These are phyloP conservation scores for Sebastes minor DNA, from an alignment of 2,797 vertebrate species.

Conservation along the genomic window DNA sequence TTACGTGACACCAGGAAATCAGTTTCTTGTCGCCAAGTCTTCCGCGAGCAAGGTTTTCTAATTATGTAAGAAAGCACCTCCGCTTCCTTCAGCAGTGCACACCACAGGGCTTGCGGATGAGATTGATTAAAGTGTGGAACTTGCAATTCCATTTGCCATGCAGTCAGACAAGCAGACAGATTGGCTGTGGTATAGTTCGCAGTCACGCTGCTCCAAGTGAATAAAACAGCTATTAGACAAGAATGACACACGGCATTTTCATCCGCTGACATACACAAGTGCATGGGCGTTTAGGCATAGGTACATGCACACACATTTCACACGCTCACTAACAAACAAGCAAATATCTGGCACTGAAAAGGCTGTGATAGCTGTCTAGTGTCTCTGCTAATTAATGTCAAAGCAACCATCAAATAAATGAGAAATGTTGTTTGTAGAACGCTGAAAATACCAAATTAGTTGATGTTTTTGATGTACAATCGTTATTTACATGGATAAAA, in stretches of 20 bases:
- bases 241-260: slow-evolving; percentile 40
- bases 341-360: slow-evolving; percentile 18
- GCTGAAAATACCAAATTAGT: slow-evolving; percentile 47
- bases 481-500: slow-evolving; percentile 31
- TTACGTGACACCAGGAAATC: slow-evolving; percentile 70
- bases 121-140: slow-evolving; percentile 71
- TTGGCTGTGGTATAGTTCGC: slow-evolving; percentile 49
- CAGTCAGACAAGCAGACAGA: slow-evolving; percentile 56
- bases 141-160: slow-evolving; percentile 55
- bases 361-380: not conserved
- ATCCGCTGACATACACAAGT: slow-evolving; percentile 29
- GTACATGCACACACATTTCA: not conserved
- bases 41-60: slow-evolving; percentile 61
- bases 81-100: slow-evolving; percentile 38
- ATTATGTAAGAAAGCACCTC: slow-evolving; percentile 69
- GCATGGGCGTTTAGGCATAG: not conserved
- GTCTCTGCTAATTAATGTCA: slow-evolving; percentile 58
- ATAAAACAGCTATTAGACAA: slow-evolving; percentile 63
- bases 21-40: slow-evolving; percentile 64
- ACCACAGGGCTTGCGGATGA: slow-evolving; percentile 53
- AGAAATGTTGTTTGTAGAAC: slow-evolving; percentile 39
- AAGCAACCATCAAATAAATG: slow-evolving; percentile 38
- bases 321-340: not conserved
- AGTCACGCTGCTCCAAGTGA: slow-evolving; percentile 56
- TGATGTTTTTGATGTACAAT: slow-evolving; percentile 29